A percentile compares a stretch with the other conserved stretches of the same genome.
phyloP scores from a whole-genome alignment of 2,797 vertebrate species.

The Monodelphis domestica region DNA sequence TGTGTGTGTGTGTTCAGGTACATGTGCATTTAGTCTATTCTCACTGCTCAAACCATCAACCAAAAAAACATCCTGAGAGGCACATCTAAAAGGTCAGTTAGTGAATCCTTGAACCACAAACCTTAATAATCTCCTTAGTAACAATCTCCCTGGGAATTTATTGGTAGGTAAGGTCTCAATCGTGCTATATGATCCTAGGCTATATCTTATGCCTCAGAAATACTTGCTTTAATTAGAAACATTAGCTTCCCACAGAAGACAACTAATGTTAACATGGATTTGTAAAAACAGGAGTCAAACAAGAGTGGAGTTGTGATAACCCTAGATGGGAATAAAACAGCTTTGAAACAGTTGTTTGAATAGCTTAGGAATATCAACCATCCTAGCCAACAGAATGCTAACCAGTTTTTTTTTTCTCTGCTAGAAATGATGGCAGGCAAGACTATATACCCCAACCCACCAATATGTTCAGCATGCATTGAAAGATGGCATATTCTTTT shows the following conservation, averaged over 20 bases:
- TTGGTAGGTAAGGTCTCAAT: background rate
- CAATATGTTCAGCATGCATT: background rate
- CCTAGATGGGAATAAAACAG: constrained; percentile 26
- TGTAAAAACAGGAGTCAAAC: background rate
- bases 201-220: background rate
- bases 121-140: too few species aligned
- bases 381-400: constrained; percentile 43
- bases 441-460: constrained; percentile 22
- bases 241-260: background rate
- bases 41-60: too few species aligned
- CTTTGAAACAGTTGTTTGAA: background rate
- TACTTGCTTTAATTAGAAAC: constrained; percentile 52
- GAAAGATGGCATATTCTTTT: constrained; percentile 59
- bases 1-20: too few species aligned
- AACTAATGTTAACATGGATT: constrained; percentile 37
- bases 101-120: too few species aligned
- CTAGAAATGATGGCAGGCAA: constrained; percentile 34
- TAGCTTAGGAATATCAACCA: constrained; percentile 35
- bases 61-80: too few species aligned
- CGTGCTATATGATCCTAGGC: background rate
- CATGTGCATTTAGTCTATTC: too few species aligned
- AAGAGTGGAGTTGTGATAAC: constrained; percentile 46
- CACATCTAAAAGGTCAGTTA: too few species aligned
- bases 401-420: background rate
- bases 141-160: too few species aligned